Conservation (phyloP, 2,888 invertebrate species). For the Marasmarcha lunaedactyla region DNA sequence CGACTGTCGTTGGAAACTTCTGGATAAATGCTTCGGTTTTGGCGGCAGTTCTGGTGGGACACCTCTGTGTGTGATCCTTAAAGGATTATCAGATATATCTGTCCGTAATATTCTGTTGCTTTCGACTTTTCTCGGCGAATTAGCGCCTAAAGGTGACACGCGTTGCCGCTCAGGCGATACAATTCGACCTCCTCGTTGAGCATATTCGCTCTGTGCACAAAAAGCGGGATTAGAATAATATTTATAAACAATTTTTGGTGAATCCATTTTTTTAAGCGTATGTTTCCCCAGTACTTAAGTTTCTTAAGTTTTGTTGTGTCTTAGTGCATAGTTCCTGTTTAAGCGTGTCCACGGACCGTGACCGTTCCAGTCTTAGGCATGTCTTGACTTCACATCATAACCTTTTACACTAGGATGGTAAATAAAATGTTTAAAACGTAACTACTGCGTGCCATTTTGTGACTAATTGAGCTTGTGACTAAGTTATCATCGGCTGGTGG, state of each 20-base stretch:
- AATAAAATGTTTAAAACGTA: neutral
- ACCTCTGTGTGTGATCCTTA: conserved; percentile 42
- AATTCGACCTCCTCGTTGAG: conserved; percentile 34
- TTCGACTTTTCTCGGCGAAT: conserved; percentile 46
- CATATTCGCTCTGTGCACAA: conserved; percentile 80
- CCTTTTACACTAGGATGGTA: too few relatives aligned
- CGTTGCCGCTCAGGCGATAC: conserved; percentile 34
- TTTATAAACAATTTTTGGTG: conserved; percentile 66
- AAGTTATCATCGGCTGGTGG: too few relatives aligned
- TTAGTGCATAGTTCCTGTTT: conserved; percentile 32
- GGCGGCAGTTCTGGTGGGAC: conserved; percentile 57
- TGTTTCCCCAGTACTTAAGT: conserved; percentile 21
- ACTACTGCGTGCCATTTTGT: too few relatives aligned
- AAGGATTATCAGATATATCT: conserved; percentile 59
- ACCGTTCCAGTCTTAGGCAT: conserved; percentile 24
- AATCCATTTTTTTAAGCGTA: conserved; percentile 39
- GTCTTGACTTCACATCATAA: too few relatives aligned
- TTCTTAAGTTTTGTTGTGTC: conserved; percentile 11
- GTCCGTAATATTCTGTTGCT: conserved; percentile 53
- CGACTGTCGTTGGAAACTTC: conserved; percentile 46
- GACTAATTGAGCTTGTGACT: too few relatives aligned
- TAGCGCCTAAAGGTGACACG: conserved; percentile 57
- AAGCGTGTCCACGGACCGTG: conserved; percentile 35
- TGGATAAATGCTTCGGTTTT: conserved; percentile 50
- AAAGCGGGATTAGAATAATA: conserved; percentile 86